Percentiles rank a stretch among this genome's conserved stretches.
Conservation (phyloP, 2,797 vertebrate species). For the Aulostomus chinensis region DNA sequence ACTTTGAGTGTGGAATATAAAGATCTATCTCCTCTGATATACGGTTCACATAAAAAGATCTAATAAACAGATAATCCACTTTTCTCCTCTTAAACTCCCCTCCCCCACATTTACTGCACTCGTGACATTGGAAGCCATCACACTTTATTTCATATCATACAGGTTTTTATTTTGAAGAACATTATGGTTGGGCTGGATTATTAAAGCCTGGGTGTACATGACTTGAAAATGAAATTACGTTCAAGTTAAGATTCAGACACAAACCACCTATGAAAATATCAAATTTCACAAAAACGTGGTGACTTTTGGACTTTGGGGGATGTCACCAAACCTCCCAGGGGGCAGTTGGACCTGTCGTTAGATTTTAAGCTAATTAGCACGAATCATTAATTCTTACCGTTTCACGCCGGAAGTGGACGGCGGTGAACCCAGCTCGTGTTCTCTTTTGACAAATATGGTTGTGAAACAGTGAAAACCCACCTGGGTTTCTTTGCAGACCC, state of each 20-base stretch:
- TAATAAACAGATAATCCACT: conserved; percentile 77
- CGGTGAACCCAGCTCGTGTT: too few species aligned
- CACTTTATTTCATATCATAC: conserved; percentile 28
- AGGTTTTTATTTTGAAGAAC: conserved; percentile 36
- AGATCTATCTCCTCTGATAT: conserved; percentile 68
- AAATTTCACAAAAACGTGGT: too few species aligned
- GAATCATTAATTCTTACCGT: too few species aligned
- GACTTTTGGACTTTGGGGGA: not conserved
- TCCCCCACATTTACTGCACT: conserved; percentile 53
- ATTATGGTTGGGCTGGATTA: conserved; percentile 8
- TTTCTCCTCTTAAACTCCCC: conserved; percentile 45
- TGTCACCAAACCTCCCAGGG: not conserved
- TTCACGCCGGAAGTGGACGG: too few species aligned
- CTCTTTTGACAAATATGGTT: too few species aligned
- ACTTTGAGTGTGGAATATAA: conserved; percentile 32
- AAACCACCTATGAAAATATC: not conserved
- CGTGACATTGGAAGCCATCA: conserved; percentile 27
- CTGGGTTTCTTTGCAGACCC: too few species aligned
- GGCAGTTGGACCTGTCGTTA: too few species aligned
- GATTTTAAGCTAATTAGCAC: too few species aligned
- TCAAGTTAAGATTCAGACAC: not conserved
- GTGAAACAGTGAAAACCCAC: too few species aligned
- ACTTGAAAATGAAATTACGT: too few species aligned
- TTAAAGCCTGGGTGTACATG: conserved; percentile 15
- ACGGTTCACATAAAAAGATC: conserved; percentile 69